Evolutionary conservation across 2,113 vertebrate species (phyloP).

Genomic region (Brachypteracias leptosomus): DNA sequence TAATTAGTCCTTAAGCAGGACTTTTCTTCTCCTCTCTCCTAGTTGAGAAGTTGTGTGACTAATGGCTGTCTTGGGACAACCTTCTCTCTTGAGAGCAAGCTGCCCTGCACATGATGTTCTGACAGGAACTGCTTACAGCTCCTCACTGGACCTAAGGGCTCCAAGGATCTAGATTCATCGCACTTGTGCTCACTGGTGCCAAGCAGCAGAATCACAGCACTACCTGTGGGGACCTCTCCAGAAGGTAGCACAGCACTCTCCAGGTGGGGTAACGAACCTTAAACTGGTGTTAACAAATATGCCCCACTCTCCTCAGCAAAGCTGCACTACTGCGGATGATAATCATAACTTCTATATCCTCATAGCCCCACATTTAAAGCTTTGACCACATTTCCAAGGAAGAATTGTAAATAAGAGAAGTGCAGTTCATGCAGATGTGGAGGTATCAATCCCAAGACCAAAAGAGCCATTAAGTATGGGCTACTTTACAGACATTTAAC

Average conservation of each 20-base stretch:
- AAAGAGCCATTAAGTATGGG: background rate
- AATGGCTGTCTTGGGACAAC: background rate
- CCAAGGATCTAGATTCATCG: background rate
- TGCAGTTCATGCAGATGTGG: background rate
- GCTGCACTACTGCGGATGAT: background rate
- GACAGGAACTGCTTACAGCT: background rate
- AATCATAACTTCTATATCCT: background rate
- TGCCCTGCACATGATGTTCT: background rate
- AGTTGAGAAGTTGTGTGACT: background rate
- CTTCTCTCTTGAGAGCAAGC: background rate
- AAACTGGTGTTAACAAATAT: background rate
- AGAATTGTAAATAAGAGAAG: background rate
- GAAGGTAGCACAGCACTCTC: background rate
- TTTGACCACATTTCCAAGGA: background rate
- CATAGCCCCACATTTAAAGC: background rate
- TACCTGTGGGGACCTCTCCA: background rate
- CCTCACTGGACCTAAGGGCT: background rate
- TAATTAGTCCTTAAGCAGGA: background rate
- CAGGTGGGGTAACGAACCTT: background rate
- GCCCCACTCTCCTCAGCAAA: background rate
- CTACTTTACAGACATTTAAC: background rate
- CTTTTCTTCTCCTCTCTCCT: background rate
- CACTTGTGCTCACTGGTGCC: background rate
- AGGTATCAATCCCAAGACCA: background rate
- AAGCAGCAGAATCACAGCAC: background rate